Conservation (phyloP, 1,140 invertebrate species). For the Caerostris extrusa region DNA sequence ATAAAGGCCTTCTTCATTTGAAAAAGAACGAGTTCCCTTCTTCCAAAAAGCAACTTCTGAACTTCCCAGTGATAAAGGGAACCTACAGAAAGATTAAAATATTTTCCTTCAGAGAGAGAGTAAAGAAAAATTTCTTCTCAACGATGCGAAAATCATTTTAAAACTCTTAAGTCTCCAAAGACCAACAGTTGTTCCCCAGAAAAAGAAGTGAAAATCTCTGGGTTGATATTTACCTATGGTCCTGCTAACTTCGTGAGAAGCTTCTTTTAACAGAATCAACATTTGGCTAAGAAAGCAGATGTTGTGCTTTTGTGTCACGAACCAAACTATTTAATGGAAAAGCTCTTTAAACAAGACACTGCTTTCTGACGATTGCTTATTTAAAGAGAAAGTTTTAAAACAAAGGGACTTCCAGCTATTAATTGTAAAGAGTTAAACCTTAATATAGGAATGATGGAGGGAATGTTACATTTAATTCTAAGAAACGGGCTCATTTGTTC, state of each 20-base stretch:
- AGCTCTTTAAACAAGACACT: neutral
- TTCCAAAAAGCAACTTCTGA: neutral
- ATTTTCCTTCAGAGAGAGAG: neutral
- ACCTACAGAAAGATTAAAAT: neutral
- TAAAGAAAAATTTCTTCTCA: neutral
- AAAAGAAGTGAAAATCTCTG: neutral
- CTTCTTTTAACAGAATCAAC: constrained; percentile 5
- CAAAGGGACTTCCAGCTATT: no score
- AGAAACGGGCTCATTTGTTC: no score
- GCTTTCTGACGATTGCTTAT: neutral
- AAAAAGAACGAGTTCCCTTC: no score
- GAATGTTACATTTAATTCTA: no score
- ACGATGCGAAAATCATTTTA: neutral
- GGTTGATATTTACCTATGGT: neutral
- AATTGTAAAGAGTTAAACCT: no score
- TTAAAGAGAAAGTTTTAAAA: neutral
- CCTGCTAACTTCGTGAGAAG: neutral
- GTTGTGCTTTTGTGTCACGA: neutral
- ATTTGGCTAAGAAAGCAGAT: constrained; percentile 6
- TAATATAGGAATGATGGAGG: no score
- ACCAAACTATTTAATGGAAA: neutral
- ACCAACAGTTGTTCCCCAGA: neutral
- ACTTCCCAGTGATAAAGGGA: neutral
- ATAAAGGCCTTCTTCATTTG: neutral
- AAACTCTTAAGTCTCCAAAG: neutral